These are phyloP conservation scores for Conops quadrifasciatus DNA, from an alignment of 2,888 invertebrate genomes.

Conservation along the genomic window DNA sequence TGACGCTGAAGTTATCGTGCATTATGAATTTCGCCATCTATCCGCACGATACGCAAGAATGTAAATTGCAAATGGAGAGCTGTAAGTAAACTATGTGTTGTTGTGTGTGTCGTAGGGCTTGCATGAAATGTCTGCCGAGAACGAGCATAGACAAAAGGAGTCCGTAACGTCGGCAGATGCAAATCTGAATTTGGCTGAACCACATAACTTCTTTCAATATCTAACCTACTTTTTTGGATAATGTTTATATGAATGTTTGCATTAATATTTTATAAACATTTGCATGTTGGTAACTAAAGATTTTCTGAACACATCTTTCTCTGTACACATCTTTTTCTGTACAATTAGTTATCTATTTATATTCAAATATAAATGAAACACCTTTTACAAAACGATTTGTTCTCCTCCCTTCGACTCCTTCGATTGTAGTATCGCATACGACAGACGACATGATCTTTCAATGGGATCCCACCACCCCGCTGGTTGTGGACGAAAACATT, in stretches of 20 bases:
- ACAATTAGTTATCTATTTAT: neutral
- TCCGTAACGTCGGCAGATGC: neutral
- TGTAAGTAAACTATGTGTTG: slow-evolving; percentile 70
- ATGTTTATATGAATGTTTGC: slow-evolving; percentile 29
- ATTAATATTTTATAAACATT: slow-evolving; percentile 33
- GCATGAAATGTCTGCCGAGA: slow-evolving; percentile 14
- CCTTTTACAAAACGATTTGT: neutral
- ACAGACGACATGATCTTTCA: slow-evolving; percentile 88
- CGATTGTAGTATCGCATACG: slow-evolving; percentile 80
- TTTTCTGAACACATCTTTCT: neutral
- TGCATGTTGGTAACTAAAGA: slow-evolving; percentile 27
- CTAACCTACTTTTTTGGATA: neutral
- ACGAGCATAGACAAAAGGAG: slow-evolving; percentile 3
- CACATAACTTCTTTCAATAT: slow-evolving; percentile 35
- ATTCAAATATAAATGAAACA: neutral
- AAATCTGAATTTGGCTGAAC: slow-evolving; percentile 33
- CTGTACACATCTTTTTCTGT: neutral
- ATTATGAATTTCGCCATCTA: slow-evolving; percentile 95
- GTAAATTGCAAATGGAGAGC: slow-evolving; percentile 94
- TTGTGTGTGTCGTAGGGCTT: slow-evolving; percentile 3
- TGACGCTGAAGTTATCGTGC: slow-evolving; percentile 87
- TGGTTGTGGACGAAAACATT: slow-evolving; percentile 87
- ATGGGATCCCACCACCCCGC: slow-evolving; percentile 87
- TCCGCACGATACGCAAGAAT: slow-evolving; percentile 93
- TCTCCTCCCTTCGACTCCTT: neutral